phyloP scores from a whole-genome alignment of 2,797 vertebrate species.

The Sibirionetta formosa region DNA sequence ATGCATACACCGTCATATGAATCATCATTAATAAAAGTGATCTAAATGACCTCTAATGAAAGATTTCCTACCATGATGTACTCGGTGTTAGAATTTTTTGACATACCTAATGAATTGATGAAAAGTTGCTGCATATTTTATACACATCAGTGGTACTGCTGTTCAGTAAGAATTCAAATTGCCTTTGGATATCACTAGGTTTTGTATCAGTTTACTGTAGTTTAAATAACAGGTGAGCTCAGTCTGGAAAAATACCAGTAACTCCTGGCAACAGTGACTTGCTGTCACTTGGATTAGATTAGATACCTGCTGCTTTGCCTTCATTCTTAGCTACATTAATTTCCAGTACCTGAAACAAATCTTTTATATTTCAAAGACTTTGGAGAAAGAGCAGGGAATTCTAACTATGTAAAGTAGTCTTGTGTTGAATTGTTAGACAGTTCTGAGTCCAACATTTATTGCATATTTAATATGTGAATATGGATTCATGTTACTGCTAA shows the following conservation, averaged over 20 bases:
- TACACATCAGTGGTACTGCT: background rate
- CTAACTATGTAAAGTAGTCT: background rate
- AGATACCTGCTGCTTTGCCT: background rate
- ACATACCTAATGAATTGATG: background rate
- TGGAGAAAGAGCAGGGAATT: background rate
- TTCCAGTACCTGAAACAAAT: background rate
- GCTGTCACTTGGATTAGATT: background rate
- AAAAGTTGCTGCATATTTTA: background rate
- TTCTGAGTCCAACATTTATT: background rate
- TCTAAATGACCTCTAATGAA: background rate
- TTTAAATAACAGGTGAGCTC: background rate
- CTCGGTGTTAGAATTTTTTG: background rate
- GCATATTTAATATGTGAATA: accelerated
- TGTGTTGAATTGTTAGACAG: background rate
- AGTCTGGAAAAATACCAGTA: background rate
- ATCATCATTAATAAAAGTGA: background rate
- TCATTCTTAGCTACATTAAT: background rate
- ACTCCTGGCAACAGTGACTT: background rate
- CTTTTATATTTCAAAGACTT: background rate
- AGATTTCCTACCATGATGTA: background rate
- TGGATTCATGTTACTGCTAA: background rate
- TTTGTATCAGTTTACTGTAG: background rate
- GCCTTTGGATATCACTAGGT: background rate
- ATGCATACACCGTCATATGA: background rate
- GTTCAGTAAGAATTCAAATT: background rate